These are phyloP conservation scores for Motacilla alba DNA, from an alignment of 2,113 vertebrate species.

Conservation along the genomic window DNA sequence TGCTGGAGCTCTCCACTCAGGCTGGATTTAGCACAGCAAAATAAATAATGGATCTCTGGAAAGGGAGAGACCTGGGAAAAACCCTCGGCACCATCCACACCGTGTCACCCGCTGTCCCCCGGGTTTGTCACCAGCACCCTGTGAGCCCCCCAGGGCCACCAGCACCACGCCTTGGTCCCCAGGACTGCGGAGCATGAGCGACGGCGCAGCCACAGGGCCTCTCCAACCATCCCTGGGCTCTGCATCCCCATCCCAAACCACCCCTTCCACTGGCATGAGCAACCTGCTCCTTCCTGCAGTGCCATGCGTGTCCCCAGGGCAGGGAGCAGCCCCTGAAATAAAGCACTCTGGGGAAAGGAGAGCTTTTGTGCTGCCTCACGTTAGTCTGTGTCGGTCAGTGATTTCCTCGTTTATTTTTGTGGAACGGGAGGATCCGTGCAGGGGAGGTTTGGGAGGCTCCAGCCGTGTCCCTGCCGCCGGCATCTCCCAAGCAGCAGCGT, in stretches of 20 bases:
- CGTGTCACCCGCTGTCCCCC: fast-evolving
- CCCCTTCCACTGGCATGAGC: fast-evolving
- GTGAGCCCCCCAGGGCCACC: not conserved
- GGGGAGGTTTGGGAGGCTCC: not conserved
- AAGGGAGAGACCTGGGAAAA: not conserved
- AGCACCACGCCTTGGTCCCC: fast-evolving
- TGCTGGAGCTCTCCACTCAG: not conserved
- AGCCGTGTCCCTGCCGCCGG: fast-evolving
- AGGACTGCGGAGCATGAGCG: fast-evolving
- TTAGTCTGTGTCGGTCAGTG: fast-evolving
- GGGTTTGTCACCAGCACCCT: not conserved
- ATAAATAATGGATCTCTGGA: not conserved
- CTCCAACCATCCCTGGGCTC: not conserved
- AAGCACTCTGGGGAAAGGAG: not conserved
- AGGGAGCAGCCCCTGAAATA: not conserved
- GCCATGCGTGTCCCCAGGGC: not conserved
- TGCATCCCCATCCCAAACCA: not conserved
- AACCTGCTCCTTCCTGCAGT: not conserved
- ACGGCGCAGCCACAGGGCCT: fast-evolving
- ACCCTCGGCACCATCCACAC: fast-evolving
- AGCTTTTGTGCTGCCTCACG: fast-evolving
- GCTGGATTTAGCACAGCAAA: not conserved
- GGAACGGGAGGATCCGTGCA: not conserved
- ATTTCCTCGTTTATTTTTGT: not conserved
- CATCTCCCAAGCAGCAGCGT: not conserved